Conservation (phyloP, 2,113 vertebrate genomes). For the Lampris incognitus region DNA sequence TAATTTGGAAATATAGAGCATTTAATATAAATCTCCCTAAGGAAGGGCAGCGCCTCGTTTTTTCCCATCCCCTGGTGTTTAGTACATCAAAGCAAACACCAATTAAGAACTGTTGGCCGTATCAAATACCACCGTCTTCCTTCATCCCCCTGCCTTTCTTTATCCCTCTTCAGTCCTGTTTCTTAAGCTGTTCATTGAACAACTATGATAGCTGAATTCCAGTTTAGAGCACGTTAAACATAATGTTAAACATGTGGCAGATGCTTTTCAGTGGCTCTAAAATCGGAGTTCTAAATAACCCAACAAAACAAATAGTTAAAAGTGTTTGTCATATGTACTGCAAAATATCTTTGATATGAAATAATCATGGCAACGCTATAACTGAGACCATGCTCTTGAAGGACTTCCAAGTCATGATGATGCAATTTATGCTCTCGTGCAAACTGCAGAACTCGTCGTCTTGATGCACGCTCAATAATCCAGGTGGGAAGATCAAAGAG, state of each 20-base stretch:
- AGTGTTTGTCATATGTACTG: too few relatives aligned
- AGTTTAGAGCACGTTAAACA: slow-evolving; percentile 28
- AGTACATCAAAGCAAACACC: slow-evolving; percentile 78
- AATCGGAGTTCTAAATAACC: too few relatives aligned
- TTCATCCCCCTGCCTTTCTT: slow-evolving; percentile 37
- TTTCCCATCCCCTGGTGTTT: slow-evolving; percentile 62
- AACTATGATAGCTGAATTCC: slow-evolving; percentile 28
- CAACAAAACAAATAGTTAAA: too few relatives aligned
- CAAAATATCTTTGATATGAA: too few relatives aligned
- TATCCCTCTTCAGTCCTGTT: slow-evolving; percentile 52
- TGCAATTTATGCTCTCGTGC: neutral
- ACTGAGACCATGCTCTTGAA: slow-evolving; percentile 19
- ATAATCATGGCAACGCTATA: too few relatives aligned
- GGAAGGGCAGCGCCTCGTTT: slow-evolving; percentile 51
- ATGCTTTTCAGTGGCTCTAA: neutral
- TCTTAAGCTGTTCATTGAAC: slow-evolving; percentile 46
- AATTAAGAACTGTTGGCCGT: slow-evolving; percentile 76
- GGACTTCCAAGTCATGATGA: slow-evolving; percentile 16
- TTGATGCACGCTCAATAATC: too few relatives aligned
- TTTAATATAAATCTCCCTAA: slow-evolving; percentile 71
- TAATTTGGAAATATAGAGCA: slow-evolving; percentile 61
- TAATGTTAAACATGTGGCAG: too few relatives aligned
- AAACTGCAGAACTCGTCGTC: too few relatives aligned
- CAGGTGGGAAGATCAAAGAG: too few relatives aligned
- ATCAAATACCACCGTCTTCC: slow-evolving; percentile 60